Evolutionary conservation across 2,113 vertebrate genomes (phyloP), one percentile per base, ranked within the genome.

Genomic region (Heterocephalus glaber): DNA sequence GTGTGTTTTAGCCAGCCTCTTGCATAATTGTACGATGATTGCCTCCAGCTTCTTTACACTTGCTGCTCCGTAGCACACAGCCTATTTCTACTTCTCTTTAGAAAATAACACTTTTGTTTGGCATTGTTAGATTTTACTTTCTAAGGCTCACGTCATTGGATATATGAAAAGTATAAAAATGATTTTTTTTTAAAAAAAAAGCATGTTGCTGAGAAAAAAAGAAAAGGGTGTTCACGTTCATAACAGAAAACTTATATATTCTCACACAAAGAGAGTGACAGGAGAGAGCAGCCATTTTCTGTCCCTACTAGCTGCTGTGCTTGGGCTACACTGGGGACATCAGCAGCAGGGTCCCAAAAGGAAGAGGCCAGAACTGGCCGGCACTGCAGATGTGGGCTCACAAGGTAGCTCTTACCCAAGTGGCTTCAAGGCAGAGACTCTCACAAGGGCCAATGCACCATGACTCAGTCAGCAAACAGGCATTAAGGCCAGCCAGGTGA

Each of bases 251-350:
- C 11, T n/a, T n/a, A n/a, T n/a, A n/a, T 24, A 41, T 26, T 9
- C 30, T 68, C 7, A 3, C 13, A 72, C 22, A 38, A 13, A 65
- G 9, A 63, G 12, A 49, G 22, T 41, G 74, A 60, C 84, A 61
- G 56, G 17, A 5, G 20, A 26, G 2, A 26, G 20, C 58, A 26
- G 60, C 60, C 5, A 4, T 26, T 24, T 61, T 26, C 60, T 26
- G 22, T 26, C 33, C 47, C 54, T 30, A 38, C 9, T 0, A n/a
- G 3, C 16, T n/a, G 14, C 7, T 35, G 35, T 13, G 8, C 5
- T 1, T 20, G 38, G 22, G 35, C 33, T 61, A 9, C 22, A 3
- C 24, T 47, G 20, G 10, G 4, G 2, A 47, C 1, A 3, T 4
- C 60, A 12, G 16, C 5, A 28, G 61, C 47, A 56, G 0, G 6